A percentile compares a stretch with the other conserved stretches of the same genome.
Conservation (phyloP, 2,113 vertebrate genomes). For the Calypte anna region DNA sequence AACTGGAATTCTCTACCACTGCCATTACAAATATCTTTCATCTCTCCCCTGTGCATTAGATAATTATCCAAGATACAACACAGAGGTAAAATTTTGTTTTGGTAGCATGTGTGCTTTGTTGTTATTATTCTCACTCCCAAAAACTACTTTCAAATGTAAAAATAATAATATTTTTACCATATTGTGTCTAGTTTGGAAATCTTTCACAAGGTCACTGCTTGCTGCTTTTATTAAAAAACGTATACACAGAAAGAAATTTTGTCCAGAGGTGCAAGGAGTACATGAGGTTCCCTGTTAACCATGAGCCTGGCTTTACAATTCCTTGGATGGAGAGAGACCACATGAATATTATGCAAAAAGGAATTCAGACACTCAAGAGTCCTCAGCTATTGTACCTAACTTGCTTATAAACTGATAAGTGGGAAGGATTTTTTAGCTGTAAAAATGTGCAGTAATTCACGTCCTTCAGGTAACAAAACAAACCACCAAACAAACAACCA, state of each 20-base stretch:
- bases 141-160: not conserved
- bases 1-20: not conserved
- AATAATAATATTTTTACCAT: not conserved
- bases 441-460: not conserved
- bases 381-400: not conserved
- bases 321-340: not conserved
- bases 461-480: not conserved
- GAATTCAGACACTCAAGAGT: not conserved
- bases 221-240: not conserved
- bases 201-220: not conserved
- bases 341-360: not conserved
- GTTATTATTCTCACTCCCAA: not conserved
- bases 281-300: not conserved
- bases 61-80: not conserved
- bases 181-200: not conserved
- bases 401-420: not conserved
- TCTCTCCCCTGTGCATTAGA: not conserved
- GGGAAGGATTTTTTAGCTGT: not conserved
- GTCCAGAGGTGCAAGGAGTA: not conserved
- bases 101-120: not conserved
- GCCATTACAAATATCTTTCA: not conserved
- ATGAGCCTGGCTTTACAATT: not conserved
- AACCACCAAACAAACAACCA: no score
- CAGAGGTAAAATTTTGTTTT: not conserved
- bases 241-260: not conserved